phyloP scores from a whole-genome alignment of 2,797 vertebrate species.

The Antrozous pallidus region DNA sequence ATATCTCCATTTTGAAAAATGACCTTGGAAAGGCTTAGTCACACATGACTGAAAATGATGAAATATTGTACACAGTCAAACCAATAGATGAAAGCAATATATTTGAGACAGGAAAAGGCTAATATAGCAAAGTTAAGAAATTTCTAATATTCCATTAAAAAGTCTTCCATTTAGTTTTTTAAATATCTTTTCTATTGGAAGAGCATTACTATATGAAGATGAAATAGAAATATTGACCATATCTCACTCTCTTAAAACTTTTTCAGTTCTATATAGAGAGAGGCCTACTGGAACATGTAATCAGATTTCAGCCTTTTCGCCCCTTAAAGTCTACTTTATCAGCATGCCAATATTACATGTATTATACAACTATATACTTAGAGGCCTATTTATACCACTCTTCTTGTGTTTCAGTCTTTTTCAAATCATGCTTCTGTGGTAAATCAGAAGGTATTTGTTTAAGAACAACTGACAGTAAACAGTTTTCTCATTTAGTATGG shows the following conservation, averaged over 20 bases:
- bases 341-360: neutral
- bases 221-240: neutral
- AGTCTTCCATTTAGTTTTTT: neutral
- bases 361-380: neutral
- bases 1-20: slow-evolving; percentile 32
- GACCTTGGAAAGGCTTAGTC: slow-evolving; percentile 17
- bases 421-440: neutral
- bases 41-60: neutral
- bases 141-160: neutral
- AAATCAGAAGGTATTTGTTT: neutral
- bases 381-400: accelerated
- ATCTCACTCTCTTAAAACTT: neutral
- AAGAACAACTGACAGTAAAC: neutral
- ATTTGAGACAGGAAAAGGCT: neutral
- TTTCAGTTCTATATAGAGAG: neutral
- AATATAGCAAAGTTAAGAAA: neutral
- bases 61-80: neutral
- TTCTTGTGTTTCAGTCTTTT: neutral
- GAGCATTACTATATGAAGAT: slow-evolving; percentile 19
- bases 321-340: neutral
- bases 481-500: neutral
- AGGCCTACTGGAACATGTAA: neutral
- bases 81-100: neutral
- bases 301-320: neutral
- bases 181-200: slow-evolving; percentile 9